Percentiles rank a stretch among this genome's conserved stretches.
Evolutionary conservation across 1,140 invertebrate genomes (phyloP).

Genomic region (Cepaea nemoralis): DNA sequence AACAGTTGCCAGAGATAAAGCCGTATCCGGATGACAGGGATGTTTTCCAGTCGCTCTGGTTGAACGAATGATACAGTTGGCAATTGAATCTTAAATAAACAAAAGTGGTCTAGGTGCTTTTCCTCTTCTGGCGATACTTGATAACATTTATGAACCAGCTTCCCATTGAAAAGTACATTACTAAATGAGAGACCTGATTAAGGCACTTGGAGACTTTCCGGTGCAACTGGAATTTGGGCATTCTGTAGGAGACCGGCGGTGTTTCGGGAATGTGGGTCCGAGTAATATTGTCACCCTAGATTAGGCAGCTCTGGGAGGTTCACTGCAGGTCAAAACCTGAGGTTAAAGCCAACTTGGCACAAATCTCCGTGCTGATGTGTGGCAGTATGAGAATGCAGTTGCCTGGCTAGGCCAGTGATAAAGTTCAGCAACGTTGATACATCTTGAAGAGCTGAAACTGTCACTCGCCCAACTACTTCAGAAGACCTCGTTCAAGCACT

Average conservation of each 20-base stretch:
- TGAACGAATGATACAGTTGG: slow-evolving; percentile 11
- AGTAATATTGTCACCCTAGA: background rate
- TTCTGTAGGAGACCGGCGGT: background rate
- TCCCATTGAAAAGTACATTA: background rate
- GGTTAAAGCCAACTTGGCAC: background rate
- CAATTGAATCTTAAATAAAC: background rate
- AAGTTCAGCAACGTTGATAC: background rate
- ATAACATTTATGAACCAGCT: slow-evolving; percentile 1
- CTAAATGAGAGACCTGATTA: slow-evolving; percentile 6
- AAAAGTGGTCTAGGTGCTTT: background rate
- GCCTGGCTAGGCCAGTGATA: background rate
- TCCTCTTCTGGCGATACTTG: background rate
- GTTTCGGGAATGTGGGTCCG: background rate
- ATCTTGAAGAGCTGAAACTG: background rate
- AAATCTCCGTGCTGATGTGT: background rate
- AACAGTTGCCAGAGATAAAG: background rate
- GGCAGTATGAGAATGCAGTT: background rate
- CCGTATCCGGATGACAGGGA: background rate
- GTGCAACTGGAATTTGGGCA: background rate
- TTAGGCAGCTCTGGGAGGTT: background rate
- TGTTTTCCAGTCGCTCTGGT: background rate
- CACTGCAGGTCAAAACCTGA: background rate
- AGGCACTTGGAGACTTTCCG: background rate
- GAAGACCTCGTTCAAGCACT: too few species aligned
- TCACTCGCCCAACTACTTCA: background rate